These are phyloP conservation scores for Tokudaia tokunoshimensis DNA, from an alignment of 2,797 vertebrate genomes.

Conservation along the genomic window DNA sequence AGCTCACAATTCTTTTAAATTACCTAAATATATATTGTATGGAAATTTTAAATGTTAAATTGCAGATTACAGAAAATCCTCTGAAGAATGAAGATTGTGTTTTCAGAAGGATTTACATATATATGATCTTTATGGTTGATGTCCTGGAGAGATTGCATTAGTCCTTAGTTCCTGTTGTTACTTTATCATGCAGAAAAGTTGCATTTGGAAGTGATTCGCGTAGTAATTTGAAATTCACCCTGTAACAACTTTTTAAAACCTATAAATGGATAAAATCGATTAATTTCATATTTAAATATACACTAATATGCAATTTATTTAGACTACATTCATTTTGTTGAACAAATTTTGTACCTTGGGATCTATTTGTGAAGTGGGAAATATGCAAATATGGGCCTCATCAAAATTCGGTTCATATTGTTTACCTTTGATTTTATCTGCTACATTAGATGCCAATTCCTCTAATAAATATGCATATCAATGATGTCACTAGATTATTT, in stretches of 20 bases:
- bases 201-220: conserved; percentile 67
- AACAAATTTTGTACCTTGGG: not conserved
- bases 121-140: conserved; percentile 65
- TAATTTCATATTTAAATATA: conserved; percentile 73
- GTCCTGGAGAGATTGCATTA: conserved; percentile 66
- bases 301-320: conserved; percentile 50
- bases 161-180: conserved; percentile 53
- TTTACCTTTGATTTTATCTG: conserved; percentile 66
- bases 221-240: conserved; percentile 45
- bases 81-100: not conserved
- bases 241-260: conserved; percentile 35
- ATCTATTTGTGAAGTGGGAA: conserved; percentile 57
- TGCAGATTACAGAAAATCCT: conserved; percentile 21
- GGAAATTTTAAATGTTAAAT: conserved; percentile 67
- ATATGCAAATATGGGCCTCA: conserved; percentile 46
- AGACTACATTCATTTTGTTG: conserved; percentile 4
- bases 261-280: conserved; percentile 49
- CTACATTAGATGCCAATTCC: conserved; percentile 52
- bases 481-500: conserved; percentile 19
- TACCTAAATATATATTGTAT: conserved; percentile 25
- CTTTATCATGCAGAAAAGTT: conserved; percentile 67
- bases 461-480: conserved; percentile 9
- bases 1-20: conserved; percentile 29
- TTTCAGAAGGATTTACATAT: conserved; percentile 67
- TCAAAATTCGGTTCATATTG: conserved; percentile 58